These are phyloP conservation scores for Martes martes DNA, from an alignment of 2,113 vertebrate genomes.

Conservation along the genomic window DNA sequence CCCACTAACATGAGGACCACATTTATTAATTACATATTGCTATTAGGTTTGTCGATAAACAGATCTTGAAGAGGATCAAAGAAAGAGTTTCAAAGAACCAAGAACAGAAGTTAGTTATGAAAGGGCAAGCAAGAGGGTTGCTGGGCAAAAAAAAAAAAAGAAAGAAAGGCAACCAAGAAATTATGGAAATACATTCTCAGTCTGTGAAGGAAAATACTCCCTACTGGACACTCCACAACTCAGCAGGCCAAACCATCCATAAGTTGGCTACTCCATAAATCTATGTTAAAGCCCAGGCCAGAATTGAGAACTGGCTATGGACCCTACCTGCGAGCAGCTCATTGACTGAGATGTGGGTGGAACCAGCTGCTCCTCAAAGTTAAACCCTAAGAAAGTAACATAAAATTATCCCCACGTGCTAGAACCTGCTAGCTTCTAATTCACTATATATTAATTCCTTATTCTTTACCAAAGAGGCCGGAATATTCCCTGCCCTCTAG, in stretches of 20 bases:
- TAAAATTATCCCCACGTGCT: background rate
- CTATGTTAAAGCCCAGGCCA: background rate
- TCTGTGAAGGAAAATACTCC: background rate
- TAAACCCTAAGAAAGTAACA: background rate
- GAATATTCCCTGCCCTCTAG: background rate
- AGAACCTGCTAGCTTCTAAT: background rate
- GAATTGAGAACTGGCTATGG: background rate
- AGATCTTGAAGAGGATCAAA: background rate
- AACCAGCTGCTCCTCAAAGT: background rate
- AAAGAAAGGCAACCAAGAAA: background rate
- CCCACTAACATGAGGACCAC: background rate
- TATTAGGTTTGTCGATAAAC: background rate
- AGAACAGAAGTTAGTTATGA: background rate
- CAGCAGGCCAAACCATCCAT: background rate
- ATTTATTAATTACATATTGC: background rate
- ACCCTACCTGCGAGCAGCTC: background rate
- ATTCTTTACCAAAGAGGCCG: background rate
- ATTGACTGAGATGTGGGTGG: background rate
- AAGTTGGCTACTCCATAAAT: background rate
- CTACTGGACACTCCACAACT: background rate
- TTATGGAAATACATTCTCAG: background rate
- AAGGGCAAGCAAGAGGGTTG: background rate
- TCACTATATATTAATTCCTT: background rate
- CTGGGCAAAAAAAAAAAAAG: background rate
- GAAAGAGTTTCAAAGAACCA: background rate